A percentile compares a stretch with the other conserved stretches of the same genome.
These are phyloP conservation scores for Anhinga anhinga DNA, from an alignment of 2,113 vertebrate genomes.

Conservation along the genomic window DNA sequence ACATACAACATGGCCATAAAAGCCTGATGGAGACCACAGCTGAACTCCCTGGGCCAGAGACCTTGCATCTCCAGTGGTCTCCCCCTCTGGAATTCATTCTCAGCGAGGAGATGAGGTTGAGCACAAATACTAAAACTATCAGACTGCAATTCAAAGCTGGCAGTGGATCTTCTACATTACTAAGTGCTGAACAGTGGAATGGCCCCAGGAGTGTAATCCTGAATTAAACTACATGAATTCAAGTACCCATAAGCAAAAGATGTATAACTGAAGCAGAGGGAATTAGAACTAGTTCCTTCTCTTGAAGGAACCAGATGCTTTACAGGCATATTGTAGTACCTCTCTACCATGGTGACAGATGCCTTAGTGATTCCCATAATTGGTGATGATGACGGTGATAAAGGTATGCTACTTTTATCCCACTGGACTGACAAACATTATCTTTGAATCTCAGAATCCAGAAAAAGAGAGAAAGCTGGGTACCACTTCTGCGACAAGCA, in stretches of 20 bases:
- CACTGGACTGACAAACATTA: not conserved
- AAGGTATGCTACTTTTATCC: slow-evolving; percentile 19
- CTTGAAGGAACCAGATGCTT: slow-evolving; percentile 61
- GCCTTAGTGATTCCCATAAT: slow-evolving; percentile 28
- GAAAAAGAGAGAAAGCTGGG: not conserved
- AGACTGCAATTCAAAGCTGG: slow-evolving; percentile 55
- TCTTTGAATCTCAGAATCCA: not conserved
- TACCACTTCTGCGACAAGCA: not conserved
- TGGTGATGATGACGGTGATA: slow-evolving; percentile 28
- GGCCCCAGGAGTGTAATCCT: slow-evolving; percentile 64
- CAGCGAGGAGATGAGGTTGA: not conserved
- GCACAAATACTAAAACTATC: slow-evolving; percentile 56
- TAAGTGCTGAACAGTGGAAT: slow-evolving; percentile 56
- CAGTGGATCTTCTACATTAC: slow-evolving; percentile 59
- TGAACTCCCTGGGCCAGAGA: not conserved
- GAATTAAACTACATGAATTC: slow-evolving; percentile 67
- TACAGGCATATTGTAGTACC: slow-evolving; percentile 21
- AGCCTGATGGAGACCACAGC: not conserved
- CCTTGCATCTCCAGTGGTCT: not conserved
- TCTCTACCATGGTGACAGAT: slow-evolving; percentile 25
- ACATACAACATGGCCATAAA: not conserved
- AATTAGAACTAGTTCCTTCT: slow-evolving; percentile 58
- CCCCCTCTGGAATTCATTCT: not conserved
- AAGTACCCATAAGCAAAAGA: slow-evolving; percentile 71
- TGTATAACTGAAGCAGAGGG: slow-evolving; percentile 66